Conservation (phyloP, 2,113 vertebrate genomes). For the Embiotoca jacksoni region DNA sequence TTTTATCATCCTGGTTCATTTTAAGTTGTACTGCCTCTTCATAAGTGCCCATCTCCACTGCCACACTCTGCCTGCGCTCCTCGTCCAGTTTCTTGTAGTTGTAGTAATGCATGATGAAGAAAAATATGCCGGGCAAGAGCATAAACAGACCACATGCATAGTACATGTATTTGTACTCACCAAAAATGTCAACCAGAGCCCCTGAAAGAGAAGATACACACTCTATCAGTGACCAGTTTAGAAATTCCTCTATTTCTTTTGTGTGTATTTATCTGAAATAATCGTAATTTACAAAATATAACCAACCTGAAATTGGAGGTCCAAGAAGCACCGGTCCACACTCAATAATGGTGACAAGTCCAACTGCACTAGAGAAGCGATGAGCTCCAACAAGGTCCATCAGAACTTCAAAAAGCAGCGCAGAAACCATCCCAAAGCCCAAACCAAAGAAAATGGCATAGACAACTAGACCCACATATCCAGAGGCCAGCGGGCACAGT, state of each 20-base stretch:
- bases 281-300: not conserved
- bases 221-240: not conserved
- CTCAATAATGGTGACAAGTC: conserved; percentile 87
- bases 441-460: conserved; percentile 85
- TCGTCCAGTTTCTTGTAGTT: conserved; percentile 87
- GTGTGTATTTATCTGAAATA: not conserved
- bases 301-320: conserved; percentile 88
- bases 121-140: conserved; percentile 85
- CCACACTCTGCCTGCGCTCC: conserved; percentile 65
- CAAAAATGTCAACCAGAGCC: conserved; percentile 85
- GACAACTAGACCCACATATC: conserved; percentile 75
- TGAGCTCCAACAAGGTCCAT: conserved; percentile 86
- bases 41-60: conserved; percentile 67
- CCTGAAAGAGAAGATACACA: conserved; percentile 76
- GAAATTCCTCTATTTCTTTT: not conserved
- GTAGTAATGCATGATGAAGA: conserved; percentile 89
- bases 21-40: conserved; percentile 56
- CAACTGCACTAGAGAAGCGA: conserved; percentile 85
- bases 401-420: conserved; percentile 88
- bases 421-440: conserved; percentile 86
- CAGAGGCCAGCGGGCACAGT: conserved; percentile 83
- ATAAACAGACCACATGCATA: conserved; percentile 85
- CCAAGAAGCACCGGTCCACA: conserved; percentile 86
- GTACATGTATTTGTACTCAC: conserved; percentile 89
- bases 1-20: conserved; percentile 34